Conservation (phyloP, 2,797 vertebrate species). For the Coilia nasus region DNA sequence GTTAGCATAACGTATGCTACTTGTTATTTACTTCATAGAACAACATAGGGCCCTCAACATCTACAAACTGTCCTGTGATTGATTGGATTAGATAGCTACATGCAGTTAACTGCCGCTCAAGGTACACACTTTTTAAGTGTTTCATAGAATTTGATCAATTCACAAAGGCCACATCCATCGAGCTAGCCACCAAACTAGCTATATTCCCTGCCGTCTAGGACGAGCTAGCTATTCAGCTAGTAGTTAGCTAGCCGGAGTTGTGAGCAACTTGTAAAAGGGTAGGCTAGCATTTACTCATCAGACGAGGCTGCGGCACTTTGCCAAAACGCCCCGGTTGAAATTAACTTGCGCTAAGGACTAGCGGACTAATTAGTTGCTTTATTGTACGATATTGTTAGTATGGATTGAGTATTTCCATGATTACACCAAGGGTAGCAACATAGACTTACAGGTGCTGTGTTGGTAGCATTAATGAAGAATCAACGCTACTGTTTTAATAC, state of each 20-base stretch:
- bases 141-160: neutral
- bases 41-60: neutral
- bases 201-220: slow-evolving; percentile 27
- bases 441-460: neutral
- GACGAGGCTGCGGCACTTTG: neutral
- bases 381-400: neutral
- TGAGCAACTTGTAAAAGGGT: neutral
- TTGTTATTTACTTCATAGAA: neutral
- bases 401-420: neutral
- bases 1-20: neutral
- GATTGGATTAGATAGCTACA: neutral
- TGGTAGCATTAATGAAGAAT: too few relatives aligned
- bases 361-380: neutral
- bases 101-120: neutral
- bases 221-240: slow-evolving; percentile 20
- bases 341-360: neutral
- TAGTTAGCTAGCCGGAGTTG: slow-evolving; percentile 21
- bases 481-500: too few relatives aligned
- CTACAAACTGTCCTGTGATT: neutral
- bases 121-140: neutral
- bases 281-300: neutral
- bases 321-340: slow-evolving; percentile 17
- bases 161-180: neutral
- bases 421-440: neutral
- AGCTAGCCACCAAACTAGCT: slow-evolving; percentile 29